These are phyloP conservation scores for Drosophila parabipectinata DNA, from an alignment of 1,140 invertebrate species.

Conservation along the genomic window DNA sequence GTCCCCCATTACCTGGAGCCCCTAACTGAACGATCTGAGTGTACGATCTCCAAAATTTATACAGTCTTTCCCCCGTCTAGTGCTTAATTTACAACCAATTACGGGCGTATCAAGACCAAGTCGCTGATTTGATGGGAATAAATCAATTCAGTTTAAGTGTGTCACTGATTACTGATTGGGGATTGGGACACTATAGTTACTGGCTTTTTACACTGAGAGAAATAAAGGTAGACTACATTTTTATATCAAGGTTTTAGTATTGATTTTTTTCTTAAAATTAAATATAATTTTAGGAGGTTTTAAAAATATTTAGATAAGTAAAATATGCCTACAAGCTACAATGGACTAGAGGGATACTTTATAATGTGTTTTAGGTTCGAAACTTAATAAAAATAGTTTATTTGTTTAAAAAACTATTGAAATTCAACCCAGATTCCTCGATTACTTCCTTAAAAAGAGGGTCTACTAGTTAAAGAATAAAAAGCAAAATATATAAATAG, in stretches of 20 bases:
- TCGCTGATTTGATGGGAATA: conserved; percentile 79
- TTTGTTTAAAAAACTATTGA: no score
- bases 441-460: no score
- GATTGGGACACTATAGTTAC: conserved; percentile 29
- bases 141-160: conserved; percentile 81
- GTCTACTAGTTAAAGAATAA: no score
- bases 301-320: not conserved
- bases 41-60: conserved; percentile 23
- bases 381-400: no score
- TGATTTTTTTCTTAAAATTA: no score
- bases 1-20: not conserved
- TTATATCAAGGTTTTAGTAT: not conserved
- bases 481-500: no score
- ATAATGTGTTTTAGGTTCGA: no score
- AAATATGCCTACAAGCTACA: no score
- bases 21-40: conserved; percentile 1
- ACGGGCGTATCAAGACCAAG: conserved; percentile 65
- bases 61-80: not conserved
- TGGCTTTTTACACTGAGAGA: conserved; percentile 9
- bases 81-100: conserved; percentile 81
- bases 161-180: conserved; percentile 74
- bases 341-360: no score
- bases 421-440: no score
- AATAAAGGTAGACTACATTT: not conserved
- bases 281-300: not conserved